A percentile compares a stretch with the other conserved stretches of the same genome.
These are phyloP conservation scores for Myopa tessellatipennis DNA, from an alignment of 2,888 invertebrate genomes.

Conservation along the genomic window DNA sequence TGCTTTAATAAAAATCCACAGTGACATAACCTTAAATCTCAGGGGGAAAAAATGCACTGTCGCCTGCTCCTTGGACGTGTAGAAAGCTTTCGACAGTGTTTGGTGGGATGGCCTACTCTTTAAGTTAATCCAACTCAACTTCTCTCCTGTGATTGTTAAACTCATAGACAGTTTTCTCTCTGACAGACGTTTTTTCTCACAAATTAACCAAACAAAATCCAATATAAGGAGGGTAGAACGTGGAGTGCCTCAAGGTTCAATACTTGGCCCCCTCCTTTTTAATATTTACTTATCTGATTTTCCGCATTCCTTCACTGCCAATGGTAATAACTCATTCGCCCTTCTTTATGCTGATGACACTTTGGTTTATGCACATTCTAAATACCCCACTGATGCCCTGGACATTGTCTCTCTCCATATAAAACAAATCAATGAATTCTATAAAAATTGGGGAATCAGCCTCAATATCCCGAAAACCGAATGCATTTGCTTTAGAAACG, in stretches of 20 bases:
- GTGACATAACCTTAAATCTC: conserved; percentile 27
- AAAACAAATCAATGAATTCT: neutral
- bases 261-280: too few species aligned
- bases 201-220: neutral
- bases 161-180: neutral
- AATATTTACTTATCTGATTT: too few species aligned
- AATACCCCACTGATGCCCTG: neutral
- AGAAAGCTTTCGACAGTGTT: conserved; percentile 37
- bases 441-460: neutral
- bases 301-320: too few species aligned
- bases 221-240: neutral
- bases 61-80: conserved; percentile 25
- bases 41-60: conserved; percentile 19
- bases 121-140: conserved; percentile 20
- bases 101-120: conserved; percentile 25
- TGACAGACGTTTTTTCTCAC: neutral
- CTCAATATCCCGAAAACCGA: neutral
- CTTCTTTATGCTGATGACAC: neutral
- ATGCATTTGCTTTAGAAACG: neutral
- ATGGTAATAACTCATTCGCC: neutral
- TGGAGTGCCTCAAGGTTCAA: too few species aligned
- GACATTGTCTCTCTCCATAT: neutral
- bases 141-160: neutral
- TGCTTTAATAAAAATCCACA: conserved; percentile 41
- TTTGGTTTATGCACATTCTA: neutral